phyloP scores from a whole-genome alignment of 2,113 vertebrate genomes.

The Orcinus orca region DNA sequence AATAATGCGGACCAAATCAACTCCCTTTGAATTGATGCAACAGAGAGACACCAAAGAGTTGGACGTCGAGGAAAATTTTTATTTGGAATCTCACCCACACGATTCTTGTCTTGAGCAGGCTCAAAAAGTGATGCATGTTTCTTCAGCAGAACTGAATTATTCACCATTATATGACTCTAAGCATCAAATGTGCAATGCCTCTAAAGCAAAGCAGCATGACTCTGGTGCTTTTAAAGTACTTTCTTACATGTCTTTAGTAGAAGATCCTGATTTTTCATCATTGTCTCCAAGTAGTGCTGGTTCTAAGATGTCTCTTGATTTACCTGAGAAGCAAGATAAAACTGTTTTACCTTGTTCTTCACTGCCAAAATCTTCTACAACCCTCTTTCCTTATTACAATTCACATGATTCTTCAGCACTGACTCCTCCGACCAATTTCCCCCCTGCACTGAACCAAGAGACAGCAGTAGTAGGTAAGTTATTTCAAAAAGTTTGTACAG shows the following conservation, averaged over 20 bases:
- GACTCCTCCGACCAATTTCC: neutral
- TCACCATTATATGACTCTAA: neutral
- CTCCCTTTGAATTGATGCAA: slow-evolving; percentile 74
- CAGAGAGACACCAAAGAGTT: slow-evolving; percentile 9
- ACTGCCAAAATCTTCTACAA: neutral
- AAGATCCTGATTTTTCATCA: slow-evolving; percentile 84
- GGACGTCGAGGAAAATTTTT: neutral
- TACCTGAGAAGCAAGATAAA: slow-evolving; percentile 36
- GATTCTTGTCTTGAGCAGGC: neutral
- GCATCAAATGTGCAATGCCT: neutral
- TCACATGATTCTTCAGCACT: neutral
- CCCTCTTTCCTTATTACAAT: neutral
- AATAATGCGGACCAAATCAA: slow-evolving; percentile 77
- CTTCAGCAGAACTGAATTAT: slow-evolving; percentile 52
- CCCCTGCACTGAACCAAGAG: neutral
- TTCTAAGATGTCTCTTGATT: slow-evolving; percentile 57
- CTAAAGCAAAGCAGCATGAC: neutral
- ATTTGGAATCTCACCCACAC: neutral
- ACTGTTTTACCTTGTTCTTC: neutral
- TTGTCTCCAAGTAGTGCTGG: slow-evolving; percentile 52
- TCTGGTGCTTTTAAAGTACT: neutral
- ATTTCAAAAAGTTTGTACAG: neutral
- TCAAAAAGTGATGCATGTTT: neutral
- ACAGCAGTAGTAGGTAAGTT: slow-evolving; percentile 57
- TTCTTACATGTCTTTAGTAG: slow-evolving; percentile 71